A percentile compares a stretch with the other conserved stretches of the same genome.
Conservation (phyloP, 1,140 invertebrate species). For the Eriocheir sinensis region DNA sequence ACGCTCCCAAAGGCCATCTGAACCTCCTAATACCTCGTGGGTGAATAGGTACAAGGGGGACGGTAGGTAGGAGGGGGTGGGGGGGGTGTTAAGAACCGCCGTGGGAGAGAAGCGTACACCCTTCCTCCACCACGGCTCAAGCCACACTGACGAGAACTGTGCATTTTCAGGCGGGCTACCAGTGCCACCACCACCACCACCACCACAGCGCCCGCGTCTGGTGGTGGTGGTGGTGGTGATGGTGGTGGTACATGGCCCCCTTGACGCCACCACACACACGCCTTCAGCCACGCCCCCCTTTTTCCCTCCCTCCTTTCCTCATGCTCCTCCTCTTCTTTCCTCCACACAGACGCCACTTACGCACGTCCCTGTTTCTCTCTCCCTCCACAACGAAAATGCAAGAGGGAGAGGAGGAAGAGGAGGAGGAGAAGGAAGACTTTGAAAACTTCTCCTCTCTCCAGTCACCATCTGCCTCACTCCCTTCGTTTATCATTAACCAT, state of each 20-base stretch:
- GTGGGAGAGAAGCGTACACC: neutral
- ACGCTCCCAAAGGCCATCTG: too few species aligned
- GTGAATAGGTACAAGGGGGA: too few species aligned
- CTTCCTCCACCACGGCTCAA: conserved; percentile 45
- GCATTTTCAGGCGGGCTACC: conserved; percentile 50
- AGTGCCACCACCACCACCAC: conserved; percentile 34
- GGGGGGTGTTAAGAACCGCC: neutral
- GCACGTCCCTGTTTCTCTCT: neutral
- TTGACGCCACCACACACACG: neutral
- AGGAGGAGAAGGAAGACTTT: neutral
- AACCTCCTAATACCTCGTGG: too few species aligned
- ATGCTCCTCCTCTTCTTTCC: neutral
- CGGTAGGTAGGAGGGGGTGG: neutral
- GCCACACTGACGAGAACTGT: conserved; percentile 48
- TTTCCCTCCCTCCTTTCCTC: neutral
- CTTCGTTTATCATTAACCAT: too few species aligned
- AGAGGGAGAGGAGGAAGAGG: conserved; percentile 27
- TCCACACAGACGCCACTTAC: neutral
- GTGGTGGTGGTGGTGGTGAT: too few species aligned
- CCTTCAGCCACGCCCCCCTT: neutral
- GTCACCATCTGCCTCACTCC: too few species aligned
- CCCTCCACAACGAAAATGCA: neutral
- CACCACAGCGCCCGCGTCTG: too few species aligned
- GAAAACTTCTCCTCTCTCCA: too few species aligned
- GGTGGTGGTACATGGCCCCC: conserved; percentile 15